phyloP scores from a whole-genome alignment of 2,797 vertebrate genomes.

The Lepidocolaptes lacrymiger region DNA sequence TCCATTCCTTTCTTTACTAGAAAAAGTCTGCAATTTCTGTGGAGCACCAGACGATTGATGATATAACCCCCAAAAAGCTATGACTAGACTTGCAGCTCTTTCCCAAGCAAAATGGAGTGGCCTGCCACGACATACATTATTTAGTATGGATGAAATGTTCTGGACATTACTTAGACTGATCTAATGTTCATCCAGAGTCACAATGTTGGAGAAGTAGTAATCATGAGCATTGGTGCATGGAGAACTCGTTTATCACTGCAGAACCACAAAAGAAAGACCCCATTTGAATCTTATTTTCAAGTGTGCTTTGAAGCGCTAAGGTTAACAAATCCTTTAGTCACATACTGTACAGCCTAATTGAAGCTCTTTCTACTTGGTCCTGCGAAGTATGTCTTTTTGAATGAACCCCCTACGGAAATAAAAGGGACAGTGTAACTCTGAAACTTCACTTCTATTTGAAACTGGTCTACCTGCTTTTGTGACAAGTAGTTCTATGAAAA shows the following conservation, averaged over 20 bases:
- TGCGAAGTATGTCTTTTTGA: slow-evolving; percentile 15
- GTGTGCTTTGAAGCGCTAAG: slow-evolving; percentile 67
- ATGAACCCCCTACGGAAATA: slow-evolving; percentile 45
- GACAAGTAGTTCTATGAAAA: background rate
- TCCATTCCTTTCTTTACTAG: background rate
- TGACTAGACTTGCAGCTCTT: background rate
- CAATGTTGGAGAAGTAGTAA: slow-evolving; percentile 45
- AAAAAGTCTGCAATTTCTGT: background rate
- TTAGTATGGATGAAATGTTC: slow-evolving; percentile 62
- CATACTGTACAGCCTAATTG: slow-evolving; percentile 30
- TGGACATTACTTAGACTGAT: slow-evolving; percentile 61
- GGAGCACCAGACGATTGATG: background rate
- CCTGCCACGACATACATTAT: background rate
- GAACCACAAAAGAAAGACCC: slow-evolving; percentile 67
- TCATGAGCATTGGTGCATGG: slow-evolving; percentile 67
- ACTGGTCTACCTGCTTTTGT: slow-evolving; percentile 15
- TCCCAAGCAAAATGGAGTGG: slow-evolving; percentile 18
- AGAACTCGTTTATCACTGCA: slow-evolving; percentile 69
- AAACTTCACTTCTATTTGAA: slow-evolving; percentile 39
- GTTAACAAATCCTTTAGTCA: slow-evolving; percentile 63
- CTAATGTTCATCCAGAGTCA: slow-evolving; percentile 51
- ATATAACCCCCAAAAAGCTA: background rate
- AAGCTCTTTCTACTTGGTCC: slow-evolving; percentile 15
- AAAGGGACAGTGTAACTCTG: slow-evolving; percentile 36
- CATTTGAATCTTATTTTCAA: slow-evolving; percentile 68